Base-by-base conservation (phyloP, 2,888 invertebrate genomes). In the Thysanoteuthis rhombus region DNA sequence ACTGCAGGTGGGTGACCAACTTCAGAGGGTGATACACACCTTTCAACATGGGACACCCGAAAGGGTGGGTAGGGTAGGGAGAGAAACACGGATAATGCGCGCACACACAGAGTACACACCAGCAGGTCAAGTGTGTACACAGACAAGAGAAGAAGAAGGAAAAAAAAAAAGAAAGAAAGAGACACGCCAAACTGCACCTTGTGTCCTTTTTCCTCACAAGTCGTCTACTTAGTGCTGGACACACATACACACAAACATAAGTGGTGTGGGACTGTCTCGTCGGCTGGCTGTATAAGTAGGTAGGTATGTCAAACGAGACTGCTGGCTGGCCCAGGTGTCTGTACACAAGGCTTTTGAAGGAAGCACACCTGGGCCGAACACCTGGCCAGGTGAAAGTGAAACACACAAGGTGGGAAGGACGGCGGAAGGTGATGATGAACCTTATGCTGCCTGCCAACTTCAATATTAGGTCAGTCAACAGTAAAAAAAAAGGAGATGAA, bases 401-500 rank as follows among this genome's bases (percentile, higher is more conserved):
- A 75, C 75, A 16, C 36, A 75, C 75, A 75, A 75, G 75, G 75
- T 75, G n/a, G 75, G 75, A 75, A 75, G 75, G 75, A 75, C n/a
- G n/a, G n/a, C n/a, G 75, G n/a, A 75, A 36, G n/a, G 75, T n/a
- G 75, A 75, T 10, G 75, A n/a, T 75, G 75, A 75, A n/a, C n/a
- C 75, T 75, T 75, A n/a, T 75, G 75, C 75, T 75, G 75, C 75
- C 75, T 25, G 16, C 36, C 75, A 75, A 75, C 75, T 75, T 36
- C 75, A 75, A 75, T 75, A 75, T 75, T 75, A n/a, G 75, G 75
- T 75, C 75, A 75, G 75, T 75, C 75, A 75, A 75, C 75, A 75
- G 36, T n/a, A n/a, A 75, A 75, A 75, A 75, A 75, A 58, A 58
- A 25, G 32, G 4, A 36, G 75, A 16, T n/a, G 75, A 36, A 75